phyloP scores from a whole-genome alignment of 2,797 vertebrate genomes.

The Ceyx erithaca region DNA sequence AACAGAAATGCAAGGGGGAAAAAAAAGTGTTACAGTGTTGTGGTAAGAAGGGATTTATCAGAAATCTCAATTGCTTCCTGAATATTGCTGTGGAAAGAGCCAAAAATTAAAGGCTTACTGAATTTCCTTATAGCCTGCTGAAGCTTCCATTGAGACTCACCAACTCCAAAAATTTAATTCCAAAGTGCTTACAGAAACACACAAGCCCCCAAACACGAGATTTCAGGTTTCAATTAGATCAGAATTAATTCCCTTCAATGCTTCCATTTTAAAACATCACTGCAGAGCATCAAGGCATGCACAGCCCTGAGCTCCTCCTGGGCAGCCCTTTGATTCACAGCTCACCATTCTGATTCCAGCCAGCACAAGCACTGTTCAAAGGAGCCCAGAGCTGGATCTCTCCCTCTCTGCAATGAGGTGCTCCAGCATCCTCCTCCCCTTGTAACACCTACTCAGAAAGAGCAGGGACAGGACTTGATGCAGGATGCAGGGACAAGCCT shows the following conservation, averaged over 20 bases:
- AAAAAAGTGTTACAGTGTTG: not conserved
- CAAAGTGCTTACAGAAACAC: not conserved
- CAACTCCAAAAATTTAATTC: not conserved
- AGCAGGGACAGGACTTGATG: not conserved
- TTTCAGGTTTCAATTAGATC: not conserved
- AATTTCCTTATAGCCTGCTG: not conserved
- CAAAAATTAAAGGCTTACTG: not conserved
- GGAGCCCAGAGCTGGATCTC: not conserved
- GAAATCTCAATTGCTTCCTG: not conserved
- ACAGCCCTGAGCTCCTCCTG: not conserved
- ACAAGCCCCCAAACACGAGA: not conserved
- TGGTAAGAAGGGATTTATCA: not conserved
- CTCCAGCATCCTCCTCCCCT: not conserved
- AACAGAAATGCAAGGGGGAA: not conserved
- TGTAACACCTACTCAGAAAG: not conserved
- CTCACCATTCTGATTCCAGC: not conserved
- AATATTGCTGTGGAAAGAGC: not conserved
- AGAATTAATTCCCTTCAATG: not conserved
- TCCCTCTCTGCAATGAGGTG: not conserved
- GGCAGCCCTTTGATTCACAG: accelerated
- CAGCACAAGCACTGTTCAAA: not conserved
- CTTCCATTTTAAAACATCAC: not conserved
- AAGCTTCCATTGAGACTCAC: not conserved
- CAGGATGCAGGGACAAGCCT: not conserved
- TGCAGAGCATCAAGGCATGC: not conserved